Evolutionary conservation across 2,797 vertebrate species (phyloP).

Genomic region (Scyliorhinus canicula): DNA sequence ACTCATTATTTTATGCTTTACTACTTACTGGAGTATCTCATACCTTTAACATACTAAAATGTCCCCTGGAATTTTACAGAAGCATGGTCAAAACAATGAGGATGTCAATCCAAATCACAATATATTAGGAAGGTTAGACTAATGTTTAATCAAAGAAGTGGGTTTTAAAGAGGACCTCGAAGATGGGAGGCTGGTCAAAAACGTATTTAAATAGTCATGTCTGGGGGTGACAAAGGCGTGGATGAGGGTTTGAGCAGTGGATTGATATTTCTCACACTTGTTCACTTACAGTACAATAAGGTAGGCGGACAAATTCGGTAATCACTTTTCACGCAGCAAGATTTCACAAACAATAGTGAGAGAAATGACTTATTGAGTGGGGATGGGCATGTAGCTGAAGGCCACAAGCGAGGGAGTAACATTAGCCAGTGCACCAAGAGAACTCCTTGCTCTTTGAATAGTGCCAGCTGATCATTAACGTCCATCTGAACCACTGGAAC

Average conservation of each 20-base stretch:
- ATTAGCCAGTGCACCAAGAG: not conserved
- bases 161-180: not conserved
- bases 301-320: too few species aligned
- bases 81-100: not conserved
- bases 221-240: not conserved
- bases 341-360: not conserved
- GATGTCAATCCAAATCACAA: not conserved
- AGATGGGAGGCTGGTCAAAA: not conserved
- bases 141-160: not conserved
- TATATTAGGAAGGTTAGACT: not conserved
- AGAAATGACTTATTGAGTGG: not conserved
- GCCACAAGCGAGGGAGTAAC: not conserved
- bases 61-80: not conserved
- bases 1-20: not conserved
- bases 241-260: not conserved
- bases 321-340: not conserved
- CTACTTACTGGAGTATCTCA: not conserved
- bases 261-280: not conserved
- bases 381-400: not conserved
- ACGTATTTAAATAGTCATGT: not conserved
- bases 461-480: not conserved
- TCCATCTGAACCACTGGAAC: not conserved
- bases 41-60: not conserved
- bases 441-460: not conserved
- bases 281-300: not conserved